Base-by-base conservation (phyloP, 2,113 vertebrate genomes). In the Haplotaxodon microlepis region DNA sequence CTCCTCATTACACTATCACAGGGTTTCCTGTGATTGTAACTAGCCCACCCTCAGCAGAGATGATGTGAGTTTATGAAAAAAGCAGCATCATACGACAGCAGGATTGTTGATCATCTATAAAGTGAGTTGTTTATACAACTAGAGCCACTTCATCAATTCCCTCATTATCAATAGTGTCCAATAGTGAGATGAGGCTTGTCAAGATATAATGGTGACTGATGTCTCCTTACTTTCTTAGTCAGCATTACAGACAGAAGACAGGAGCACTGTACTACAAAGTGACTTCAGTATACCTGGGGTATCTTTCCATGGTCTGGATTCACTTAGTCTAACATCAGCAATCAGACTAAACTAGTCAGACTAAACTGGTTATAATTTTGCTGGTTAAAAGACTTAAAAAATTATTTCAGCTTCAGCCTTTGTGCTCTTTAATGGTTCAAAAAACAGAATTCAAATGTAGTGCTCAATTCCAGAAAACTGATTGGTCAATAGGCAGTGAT, bases 391-490 rank as follows among this genome's bases (percentile, higher is more conserved):
- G 17, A 38, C 17, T 66, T 66, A 3, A 59, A 57, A 27, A 29
- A 61, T 0, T 1, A 34, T 36, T 66, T 66, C 61, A 36, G 17
- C 31, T 36, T 34, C 4, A 66, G 17, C 4, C 31, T 66, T 36
- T 66, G 4, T 63, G 9, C 17, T 5, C 31, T 12, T 36, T 36
- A 36, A 19, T 19, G 0, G 0, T 19, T 63, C 16, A 34, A 19
- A 63, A 63, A 19, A 63, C 16, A 34, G 29, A 63, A 63, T 34
- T 63, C 16, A 36, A 36, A 63, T 19, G 0, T 66, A 3, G 3
- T 0, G 4, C 19, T 66, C 10, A 66, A 3, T 66, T 66, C 61
- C 19, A 66, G 61, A 66, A 1, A 66, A 0, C 19, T 38, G 34
- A 13, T 21, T n/a, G 34, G 61, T 38, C 34, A 38, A 5, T 0